Evolutionary conservation across 1,140 invertebrate genomes (phyloP), one percentile per base, ranked within the genome.

Genomic region (Brachionus asplanchnoidis): DNA sequence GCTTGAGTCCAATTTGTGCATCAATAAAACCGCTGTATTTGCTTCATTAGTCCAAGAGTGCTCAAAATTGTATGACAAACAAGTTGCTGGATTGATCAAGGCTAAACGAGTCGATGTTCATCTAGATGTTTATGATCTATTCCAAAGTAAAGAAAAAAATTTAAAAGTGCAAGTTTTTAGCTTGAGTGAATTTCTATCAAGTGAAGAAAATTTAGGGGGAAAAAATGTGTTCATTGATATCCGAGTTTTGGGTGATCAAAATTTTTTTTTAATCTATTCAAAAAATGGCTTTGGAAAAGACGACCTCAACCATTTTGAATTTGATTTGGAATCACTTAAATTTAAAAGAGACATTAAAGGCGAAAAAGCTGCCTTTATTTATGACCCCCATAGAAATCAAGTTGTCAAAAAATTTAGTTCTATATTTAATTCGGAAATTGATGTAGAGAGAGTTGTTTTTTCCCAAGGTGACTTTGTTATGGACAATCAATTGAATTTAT

Each of bases 21-120:
- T 82, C 23, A 82, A 14, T 46, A 60, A 82, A 68, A 20, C 28
- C 11, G 8, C 7, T n/a, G 17, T 68, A 28, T 82, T 82, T 50
- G 73, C 42, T 77, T 82, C 79, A 28, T 46, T 82, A 20, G 17
- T 65, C n/a, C 79, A 82, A 60, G 79, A 82, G 11, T 82, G 53
- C 32, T 44, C 32, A 9, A 82, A 82, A 44, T 46, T 82, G 40
- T 82, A 42, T 46, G 79, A 82, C 20, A 82, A 82, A 53, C 42
- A 77, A 50, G 17, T 26, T 50, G 42, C 73, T 68, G 79, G 79
- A 46, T 23, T 82, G 11, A 42, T 82, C 8, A 82, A 68, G 26
- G 79, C 79, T 5, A 68, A 60, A 82, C 5, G 79, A 32, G 28
- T 36, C 23, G 79, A 82, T 65, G 20, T 82, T 65, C 79, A 82